Evolutionary conservation across 2,797 vertebrate species (phyloP), one percentile per base, ranked within the genome.

Genomic region (Rhynchotus rufescens): DNA sequence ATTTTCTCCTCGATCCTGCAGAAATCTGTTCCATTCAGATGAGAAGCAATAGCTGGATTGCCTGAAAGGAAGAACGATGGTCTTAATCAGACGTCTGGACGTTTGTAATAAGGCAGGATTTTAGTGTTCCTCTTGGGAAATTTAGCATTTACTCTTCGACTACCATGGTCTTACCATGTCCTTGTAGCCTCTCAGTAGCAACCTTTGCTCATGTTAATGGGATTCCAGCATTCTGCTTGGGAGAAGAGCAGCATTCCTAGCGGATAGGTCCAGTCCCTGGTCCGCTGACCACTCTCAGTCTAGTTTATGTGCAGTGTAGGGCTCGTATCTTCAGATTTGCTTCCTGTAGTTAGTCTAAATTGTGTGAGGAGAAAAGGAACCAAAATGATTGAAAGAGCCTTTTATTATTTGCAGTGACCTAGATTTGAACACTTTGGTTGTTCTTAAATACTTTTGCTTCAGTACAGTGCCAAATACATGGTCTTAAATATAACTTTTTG

Each of bases 401-500:
- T 83, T 86, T 52, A 12, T 74, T 90, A 95, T 88, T 87, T 44
- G 36, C 56, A 52, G 59, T 42, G 30, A 66, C 69, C 89, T 84
- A 69, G 81, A 25, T 47, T 92, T 94, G 87, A 93, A 71, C n/a
- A 66, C 68, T 93, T 84, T 87, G 56, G 79, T 83, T 89, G 57
- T 85, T 88, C 66, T 90, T 30, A 74, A 80, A 16, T 93, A 83
- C 54, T 91, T 94, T 62, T 75, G 32, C 66, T 93, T 95, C 45
- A 66, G 20, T 66, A n/a, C 80, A 73, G 74, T 88, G 73, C 69
- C 38, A 80, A 93, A 73, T 80, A 94, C 76, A 90, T 62, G 76
- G 38, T 83, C 83, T 90, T 91, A 90, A 82, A 36, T 93, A 92
- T 45, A 84, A 90, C 42, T 45, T 84, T 57, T 89, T 86, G 81